phyloP scores from a whole-genome alignment of 2,888 invertebrate genomes.

The Iphiclides podalirius region DNA sequence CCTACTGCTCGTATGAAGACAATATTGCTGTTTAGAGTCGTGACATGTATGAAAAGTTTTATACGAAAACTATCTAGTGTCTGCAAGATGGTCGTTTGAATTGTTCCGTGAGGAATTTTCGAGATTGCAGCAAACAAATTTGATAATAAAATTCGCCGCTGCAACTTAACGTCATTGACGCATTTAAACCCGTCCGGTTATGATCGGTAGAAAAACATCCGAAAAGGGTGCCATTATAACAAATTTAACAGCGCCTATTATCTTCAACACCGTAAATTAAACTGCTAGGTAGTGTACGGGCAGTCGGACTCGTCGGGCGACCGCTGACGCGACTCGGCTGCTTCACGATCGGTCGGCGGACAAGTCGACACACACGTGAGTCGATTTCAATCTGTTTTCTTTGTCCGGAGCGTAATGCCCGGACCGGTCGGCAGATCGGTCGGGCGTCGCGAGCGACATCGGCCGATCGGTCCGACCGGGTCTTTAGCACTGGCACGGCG shows the following conservation, averaged over 20 bases:
- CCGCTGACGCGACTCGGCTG: conserved; percentile 38
- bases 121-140: no score
- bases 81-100: no score
- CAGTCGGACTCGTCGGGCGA: conserved; percentile 44
- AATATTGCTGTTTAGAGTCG: no score
- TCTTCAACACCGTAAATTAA: conserved; percentile 74
- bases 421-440: conserved; percentile 47
- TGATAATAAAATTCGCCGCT: no score
- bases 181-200: no score
- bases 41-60: no score
- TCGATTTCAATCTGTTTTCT: conserved; percentile 69
- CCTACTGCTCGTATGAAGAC: no score
- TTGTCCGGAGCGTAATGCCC: conserved; percentile 55
- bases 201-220: conserved; percentile 41
- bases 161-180: no score
- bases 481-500: conserved; percentile 43
- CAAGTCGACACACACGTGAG: conserved; percentile 38
- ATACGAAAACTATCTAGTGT: no score
- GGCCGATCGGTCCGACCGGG: conserved; percentile 43
- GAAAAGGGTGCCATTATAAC: conserved; percentile 58
- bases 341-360: conserved; percentile 34
- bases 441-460: conserved; percentile 42
- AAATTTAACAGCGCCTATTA: conserved; percentile 70
- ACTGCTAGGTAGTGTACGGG: conserved; percentile 55
- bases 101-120: no score